phyloP scores from a whole-genome alignment of 2,797 vertebrate species.

The Mastacembelus armatus region DNA sequence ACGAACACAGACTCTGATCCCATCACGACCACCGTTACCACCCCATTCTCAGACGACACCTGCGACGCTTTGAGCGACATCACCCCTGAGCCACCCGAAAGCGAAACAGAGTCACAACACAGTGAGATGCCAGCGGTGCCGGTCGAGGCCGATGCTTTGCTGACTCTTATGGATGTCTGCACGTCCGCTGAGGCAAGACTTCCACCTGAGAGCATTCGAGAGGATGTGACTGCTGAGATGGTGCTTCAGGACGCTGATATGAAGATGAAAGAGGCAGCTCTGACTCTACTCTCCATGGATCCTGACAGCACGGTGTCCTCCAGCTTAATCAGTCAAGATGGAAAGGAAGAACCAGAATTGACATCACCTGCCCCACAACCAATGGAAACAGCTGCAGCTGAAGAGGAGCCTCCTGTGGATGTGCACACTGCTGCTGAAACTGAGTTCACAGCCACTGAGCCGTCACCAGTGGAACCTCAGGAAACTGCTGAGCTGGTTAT shows the following conservation, averaged over 20 bases:
- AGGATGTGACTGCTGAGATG: constrained; percentile 22
- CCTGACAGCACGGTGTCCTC: constrained; percentile 72
- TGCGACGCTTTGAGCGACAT: constrained; percentile 81
- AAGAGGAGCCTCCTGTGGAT: constrained; percentile 13
- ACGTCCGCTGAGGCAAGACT: constrained; percentile 71
- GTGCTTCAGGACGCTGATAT: constrained; percentile 78
- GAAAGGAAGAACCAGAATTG: constrained; percentile 13
- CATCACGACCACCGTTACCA: constrained; percentile 40
- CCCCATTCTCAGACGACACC: constrained; percentile 73
- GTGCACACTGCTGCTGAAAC: constrained; percentile 6
- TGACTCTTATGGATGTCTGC: constrained; percentile 82
- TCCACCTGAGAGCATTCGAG: neutral
- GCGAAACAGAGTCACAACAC: constrained; percentile 47
- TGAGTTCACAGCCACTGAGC: constrained; percentile 7
- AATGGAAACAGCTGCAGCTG: constrained; percentile 19
- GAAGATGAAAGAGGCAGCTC: constrained; percentile 87
- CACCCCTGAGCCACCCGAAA: constrained; percentile 79
- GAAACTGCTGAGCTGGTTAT: constrained; percentile 10
- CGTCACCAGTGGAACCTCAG: constrained; percentile 4
- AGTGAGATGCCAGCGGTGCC: constrained; percentile 58
- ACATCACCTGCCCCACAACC: neutral
- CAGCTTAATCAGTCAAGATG: constrained; percentile 42
- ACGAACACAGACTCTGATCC: constrained; percentile 62
- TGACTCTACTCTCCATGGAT: constrained; percentile 87
- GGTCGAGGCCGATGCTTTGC: constrained; percentile 77